Evolutionary conservation across 2,888 invertebrate genomes (phyloP).

Genomic region (Cylloceria caligata): DNA sequence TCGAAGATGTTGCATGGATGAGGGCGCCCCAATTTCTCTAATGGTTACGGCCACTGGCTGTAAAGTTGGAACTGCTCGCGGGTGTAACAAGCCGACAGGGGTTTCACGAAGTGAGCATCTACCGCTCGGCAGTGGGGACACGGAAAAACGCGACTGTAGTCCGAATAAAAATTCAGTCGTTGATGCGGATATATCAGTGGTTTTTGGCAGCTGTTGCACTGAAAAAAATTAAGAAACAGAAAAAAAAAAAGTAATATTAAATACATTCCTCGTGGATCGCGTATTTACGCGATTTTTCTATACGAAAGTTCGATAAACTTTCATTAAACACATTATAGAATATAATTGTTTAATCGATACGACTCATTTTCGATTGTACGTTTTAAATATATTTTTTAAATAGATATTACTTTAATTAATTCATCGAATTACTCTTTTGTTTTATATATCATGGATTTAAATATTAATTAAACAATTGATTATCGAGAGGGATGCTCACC

Average conservation of each 20-base stretch:
- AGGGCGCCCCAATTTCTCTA: slow-evolving; percentile 80
- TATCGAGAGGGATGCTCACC: slow-evolving; percentile 85
- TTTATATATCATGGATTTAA: too few species aligned
- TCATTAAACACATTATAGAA: too few species aligned
- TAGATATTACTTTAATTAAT: too few species aligned
- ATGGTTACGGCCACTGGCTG: slow-evolving; percentile 94
- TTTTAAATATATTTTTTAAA: too few species aligned
- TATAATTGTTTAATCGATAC: too few species aligned
- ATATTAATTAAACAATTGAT: not conserved
- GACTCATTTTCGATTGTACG: too few species aligned
- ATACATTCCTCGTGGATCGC: not conserved
- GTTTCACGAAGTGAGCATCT: slow-evolving; percentile 98
- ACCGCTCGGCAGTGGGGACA: slow-evolving; percentile 96
- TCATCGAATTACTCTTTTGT: too few species aligned
- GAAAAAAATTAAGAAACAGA: slow-evolving; percentile 82
- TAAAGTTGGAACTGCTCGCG: slow-evolving; percentile 89
- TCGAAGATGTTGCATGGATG: slow-evolving; percentile 60
- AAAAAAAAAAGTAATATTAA: not conserved
- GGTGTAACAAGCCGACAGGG: slow-evolving; percentile 93
- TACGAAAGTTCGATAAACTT: too few species aligned
- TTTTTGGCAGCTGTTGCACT: slow-evolving; percentile 97
- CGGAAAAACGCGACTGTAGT: slow-evolving; percentile 96
- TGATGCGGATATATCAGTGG: slow-evolving; percentile 94
- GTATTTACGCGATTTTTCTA: too few species aligned
- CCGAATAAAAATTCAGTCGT: slow-evolving; percentile 96